These are phyloP conservation scores for Drosophila prolongata DNA, from an alignment of 2,888 invertebrate species.

Conservation along the genomic window DNA sequence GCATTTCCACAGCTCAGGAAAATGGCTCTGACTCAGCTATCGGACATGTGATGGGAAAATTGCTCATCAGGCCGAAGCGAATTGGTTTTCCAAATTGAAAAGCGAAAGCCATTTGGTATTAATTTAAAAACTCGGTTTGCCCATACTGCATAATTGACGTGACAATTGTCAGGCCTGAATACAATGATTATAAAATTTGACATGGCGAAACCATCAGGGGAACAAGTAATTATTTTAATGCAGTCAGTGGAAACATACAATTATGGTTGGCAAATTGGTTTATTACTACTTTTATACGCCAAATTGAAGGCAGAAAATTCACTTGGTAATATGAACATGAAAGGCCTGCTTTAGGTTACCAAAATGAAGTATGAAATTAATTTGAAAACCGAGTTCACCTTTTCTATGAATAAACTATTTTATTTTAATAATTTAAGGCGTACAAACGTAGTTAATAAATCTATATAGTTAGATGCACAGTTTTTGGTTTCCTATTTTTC, in stretches of 20 bases:
- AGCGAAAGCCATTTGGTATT: slow-evolving; percentile 7
- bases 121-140: slow-evolving; percentile 8
- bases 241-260: background rate
- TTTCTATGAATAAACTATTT: slow-evolving; percentile 20
- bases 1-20: slow-evolving; percentile 14
- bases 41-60: slow-evolving; percentile 35
- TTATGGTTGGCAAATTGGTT: background rate
- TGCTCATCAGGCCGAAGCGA: slow-evolving; percentile 10
- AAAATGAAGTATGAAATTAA: too few relatives aligned
- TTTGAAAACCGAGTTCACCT: too few relatives aligned
- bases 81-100: slow-evolving; percentile 33
- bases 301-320: too few relatives aligned
- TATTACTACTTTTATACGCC: background rate
- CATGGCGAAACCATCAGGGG: background rate
- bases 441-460: slow-evolving; percentile 5
- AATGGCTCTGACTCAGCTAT: slow-evolving; percentile 14
- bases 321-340: too few relatives aligned
- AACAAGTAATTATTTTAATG: background rate
- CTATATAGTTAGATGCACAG: slow-evolving; percentile 6
- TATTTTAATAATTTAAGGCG: slow-evolving; percentile 11
- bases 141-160: slow-evolving; percentile 8
- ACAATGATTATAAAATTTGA: slow-evolving; percentile 2
- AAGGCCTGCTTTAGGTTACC: too few relatives aligned
- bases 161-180: slow-evolving; percentile 11
- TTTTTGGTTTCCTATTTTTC: background rate